Conservation (phyloP, 1,140 invertebrate genomes). For the Neodiprion pinetum region DNA sequence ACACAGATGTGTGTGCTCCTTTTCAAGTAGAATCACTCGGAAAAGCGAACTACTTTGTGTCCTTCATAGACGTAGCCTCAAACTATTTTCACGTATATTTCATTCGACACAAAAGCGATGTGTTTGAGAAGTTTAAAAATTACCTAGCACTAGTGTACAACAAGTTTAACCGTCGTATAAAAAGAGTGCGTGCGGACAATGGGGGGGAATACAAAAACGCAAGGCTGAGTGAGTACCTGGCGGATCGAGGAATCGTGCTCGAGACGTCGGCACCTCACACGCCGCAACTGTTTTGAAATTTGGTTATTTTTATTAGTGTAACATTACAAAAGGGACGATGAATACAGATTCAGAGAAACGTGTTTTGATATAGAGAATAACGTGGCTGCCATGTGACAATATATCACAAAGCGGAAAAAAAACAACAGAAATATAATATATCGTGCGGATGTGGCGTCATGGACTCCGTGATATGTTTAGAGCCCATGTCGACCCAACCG, state of each 20-base stretch:
- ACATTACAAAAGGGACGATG: too few relatives aligned
- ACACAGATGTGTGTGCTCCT: slow-evolving; percentile 29
- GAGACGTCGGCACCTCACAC: slow-evolving; percentile 41
- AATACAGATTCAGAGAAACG: too few relatives aligned
- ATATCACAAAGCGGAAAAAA: too few relatives aligned
- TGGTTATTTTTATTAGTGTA: too few relatives aligned
- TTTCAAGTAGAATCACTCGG: slow-evolving; percentile 20
- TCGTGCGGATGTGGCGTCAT: too few relatives aligned
- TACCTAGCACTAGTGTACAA: slow-evolving; percentile 24
- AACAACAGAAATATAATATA: too few relatives aligned
- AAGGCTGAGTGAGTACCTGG: not conserved
- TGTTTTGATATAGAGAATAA: too few relatives aligned
- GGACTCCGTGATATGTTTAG: too few relatives aligned
- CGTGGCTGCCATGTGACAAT: too few relatives aligned
- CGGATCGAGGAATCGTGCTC: slow-evolving; percentile 17
- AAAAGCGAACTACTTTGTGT: slow-evolving; percentile 24
- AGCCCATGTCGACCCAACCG: too few relatives aligned
- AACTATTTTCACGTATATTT: slow-evolving; percentile 23
- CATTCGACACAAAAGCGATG: slow-evolving; percentile 28
- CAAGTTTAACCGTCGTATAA: slow-evolving; percentile 29
- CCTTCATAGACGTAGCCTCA: slow-evolving; percentile 25
- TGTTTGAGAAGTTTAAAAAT: slow-evolving; percentile 30
- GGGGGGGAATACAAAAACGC: slow-evolving; percentile 25
- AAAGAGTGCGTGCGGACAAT: slow-evolving; percentile 28
- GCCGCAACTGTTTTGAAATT: slow-evolving; percentile 34